Evolutionary conservation across 1,140 invertebrate genomes (phyloP).

Genomic region (Drosophila murphyi): DNA sequence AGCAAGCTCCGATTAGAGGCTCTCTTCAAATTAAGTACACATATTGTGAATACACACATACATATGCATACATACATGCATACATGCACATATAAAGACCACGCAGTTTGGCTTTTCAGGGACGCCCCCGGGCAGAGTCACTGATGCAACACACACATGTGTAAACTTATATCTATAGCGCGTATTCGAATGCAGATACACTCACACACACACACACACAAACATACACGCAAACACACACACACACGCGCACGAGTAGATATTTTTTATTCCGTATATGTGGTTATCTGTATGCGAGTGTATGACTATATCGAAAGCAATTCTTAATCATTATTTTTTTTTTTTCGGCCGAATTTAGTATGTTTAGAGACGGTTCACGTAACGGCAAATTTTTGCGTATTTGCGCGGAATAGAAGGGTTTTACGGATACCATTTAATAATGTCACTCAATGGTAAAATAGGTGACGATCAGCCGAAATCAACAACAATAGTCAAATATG

Average conservation of each 20-base stretch:
- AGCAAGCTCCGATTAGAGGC: background rate
- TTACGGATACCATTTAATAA: slow-evolving; percentile 7
- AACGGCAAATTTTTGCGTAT: slow-evolving; percentile 27
- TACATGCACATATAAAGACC: background rate
- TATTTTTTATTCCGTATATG: background rate
- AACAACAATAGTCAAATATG: slow-evolving; percentile 79
- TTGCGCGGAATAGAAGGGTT: background rate
- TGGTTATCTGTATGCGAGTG: slow-evolving; percentile 10
- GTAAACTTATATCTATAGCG: slow-evolving; percentile 26
- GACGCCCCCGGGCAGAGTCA: slow-evolving; percentile 5
- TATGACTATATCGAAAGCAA: slow-evolving; percentile 29
- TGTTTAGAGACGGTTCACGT: slow-evolving; percentile 59
- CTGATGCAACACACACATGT: slow-evolving; percentile 14
- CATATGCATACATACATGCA: background rate
- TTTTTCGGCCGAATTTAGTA: slow-evolving; percentile 60
- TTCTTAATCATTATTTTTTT: slow-evolving; percentile 61
- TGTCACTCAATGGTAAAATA: slow-evolving; percentile 50
- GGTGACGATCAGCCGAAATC: slow-evolving; percentile 45
- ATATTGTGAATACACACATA: background rate
- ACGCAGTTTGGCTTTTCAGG: slow-evolving; percentile 28
- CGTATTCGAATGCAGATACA: background rate
- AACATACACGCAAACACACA: background rate
- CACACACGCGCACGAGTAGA: background rate
- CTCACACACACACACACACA: background rate
- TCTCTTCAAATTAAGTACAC: background rate